Base-by-base conservation (phyloP, 1,140 invertebrate genomes). In the Lepidurus arcticus region DNA sequence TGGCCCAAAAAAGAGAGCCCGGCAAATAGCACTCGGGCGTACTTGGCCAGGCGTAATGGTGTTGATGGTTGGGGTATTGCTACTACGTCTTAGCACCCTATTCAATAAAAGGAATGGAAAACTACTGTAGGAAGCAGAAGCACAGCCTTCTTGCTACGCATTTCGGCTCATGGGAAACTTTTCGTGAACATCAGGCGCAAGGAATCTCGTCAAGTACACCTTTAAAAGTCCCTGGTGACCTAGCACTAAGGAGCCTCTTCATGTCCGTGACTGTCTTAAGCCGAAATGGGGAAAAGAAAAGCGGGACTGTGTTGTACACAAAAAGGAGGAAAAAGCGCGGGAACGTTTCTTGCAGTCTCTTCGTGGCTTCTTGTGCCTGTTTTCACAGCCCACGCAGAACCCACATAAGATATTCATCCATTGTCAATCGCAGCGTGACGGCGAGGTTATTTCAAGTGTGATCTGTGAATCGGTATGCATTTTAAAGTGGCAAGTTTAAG, bases 131-230 rank as follows among this genome's bases (percentile, higher is more conserved):
- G 53, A 3, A n/a, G 53, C 53, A 65, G 16, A 13, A 21, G 16
- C 21, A 21, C 53, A 65, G 53, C 13, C 21, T 65, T 21, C 13
- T 7, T 13, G 6, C 53, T 16, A 13, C 16, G 6, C n/a, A 65
- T 47, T 13, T 65, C 53, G 21, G n/a, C 53, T n/a, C 53, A 65
- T 65, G 53, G 13, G 53, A 65, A 65, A 7, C 34, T 34, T 34
- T 65, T 21, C 16, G 10, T 21, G 16, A 65, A 65, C 16, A 65
- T 65, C 21, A 65, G 53, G 53, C 16, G 21, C n/a, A 16, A 65
- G n/a, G n/a, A 65, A n/a, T 65, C 53, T 21, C 5, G 53, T 65
- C 21, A 65, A 65, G 53, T 65, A 65, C 53, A 65, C 53, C n/a
- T 65, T 65, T 13, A 65, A 65, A 21, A 13, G 16, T n/a, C 53